A percentile compares a stretch with the other conserved stretches of the same genome.
Evolutionary conservation across 2,888 invertebrate species (phyloP).

Genomic region (Drosophila sordidula): DNA sequence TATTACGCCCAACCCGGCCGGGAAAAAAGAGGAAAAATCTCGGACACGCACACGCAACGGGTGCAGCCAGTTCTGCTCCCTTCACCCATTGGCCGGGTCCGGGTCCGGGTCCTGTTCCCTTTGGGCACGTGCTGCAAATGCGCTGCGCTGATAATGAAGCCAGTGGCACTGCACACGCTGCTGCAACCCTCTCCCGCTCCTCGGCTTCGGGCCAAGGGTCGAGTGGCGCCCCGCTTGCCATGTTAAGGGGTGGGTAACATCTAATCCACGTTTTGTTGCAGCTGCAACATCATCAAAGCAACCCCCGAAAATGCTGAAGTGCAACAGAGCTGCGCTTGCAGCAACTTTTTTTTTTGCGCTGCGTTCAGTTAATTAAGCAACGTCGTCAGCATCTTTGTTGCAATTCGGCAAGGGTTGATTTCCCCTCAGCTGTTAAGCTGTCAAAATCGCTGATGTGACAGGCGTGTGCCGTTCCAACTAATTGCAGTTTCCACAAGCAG

Average conservation of each 20-base stretch:
- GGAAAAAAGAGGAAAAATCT: conserved; percentile 60
- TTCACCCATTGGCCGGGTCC: background rate
- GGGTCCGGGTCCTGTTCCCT: conserved; percentile 3
- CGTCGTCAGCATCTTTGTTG: conserved; percentile 69
- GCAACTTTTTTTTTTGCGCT: conserved; percentile 17
- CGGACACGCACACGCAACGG: conserved; percentile 45
- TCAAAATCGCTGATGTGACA: conserved; percentile 66
- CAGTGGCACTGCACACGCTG: conserved; percentile 46
- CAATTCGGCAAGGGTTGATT: conserved; percentile 66
- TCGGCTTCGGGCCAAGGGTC: conserved; percentile 28
- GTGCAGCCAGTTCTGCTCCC: conserved; percentile 28
- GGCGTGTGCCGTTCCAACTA: conserved; percentile 71
- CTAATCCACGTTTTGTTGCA: conserved; percentile 59
- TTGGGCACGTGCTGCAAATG: conserved; percentile 70
- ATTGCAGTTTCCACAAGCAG: conserved; percentile 63
- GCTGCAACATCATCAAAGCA: conserved; percentile 66
- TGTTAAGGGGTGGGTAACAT: conserved; percentile 34
- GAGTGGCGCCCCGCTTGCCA: conserved; percentile 50
- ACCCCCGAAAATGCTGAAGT: conserved; percentile 33
- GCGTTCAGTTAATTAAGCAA: conserved; percentile 70
- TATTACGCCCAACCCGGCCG: conserved; percentile 4
- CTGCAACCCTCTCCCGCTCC: conserved; percentile 50
- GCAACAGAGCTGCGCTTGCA: conserved; percentile 61
- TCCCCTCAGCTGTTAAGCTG: conserved; percentile 55
- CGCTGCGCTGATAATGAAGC: conserved; percentile 70